A percentile compares a stretch with the other conserved stretches of the same genome.
These are phyloP conservation scores for Brachionus plicatilis DNA, from an alignment of 1,140 invertebrate genomes.

Conservation along the genomic window DNA sequence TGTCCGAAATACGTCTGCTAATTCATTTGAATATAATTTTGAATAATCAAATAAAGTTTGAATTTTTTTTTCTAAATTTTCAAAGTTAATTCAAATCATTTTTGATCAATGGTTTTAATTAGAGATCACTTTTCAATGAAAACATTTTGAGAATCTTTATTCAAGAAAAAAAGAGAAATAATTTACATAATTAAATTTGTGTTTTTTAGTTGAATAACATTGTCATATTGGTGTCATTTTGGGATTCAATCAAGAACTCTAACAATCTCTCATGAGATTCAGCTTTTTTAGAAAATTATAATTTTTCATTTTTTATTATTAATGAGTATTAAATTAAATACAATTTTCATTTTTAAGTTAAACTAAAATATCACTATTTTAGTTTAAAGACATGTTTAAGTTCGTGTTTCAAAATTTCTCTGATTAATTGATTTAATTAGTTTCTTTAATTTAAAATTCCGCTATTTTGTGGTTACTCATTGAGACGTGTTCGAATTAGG, in stretches of 20 bases:
- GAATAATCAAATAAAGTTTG: not conserved
- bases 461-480: not conserved
- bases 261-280: not conserved
- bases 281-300: not conserved
- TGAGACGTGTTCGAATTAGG: no score
- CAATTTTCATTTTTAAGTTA: not conserved
- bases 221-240: not conserved
- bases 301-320: not conserved
- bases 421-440: no score
- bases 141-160: not conserved
- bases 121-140: not conserved
- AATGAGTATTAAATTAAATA: not conserved
- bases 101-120: no score
- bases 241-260: not conserved
- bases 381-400: no score
- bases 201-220: not conserved
- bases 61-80: not conserved
- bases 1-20: not conserved
- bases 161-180: not conserved
- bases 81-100: not conserved
- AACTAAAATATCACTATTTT: not conserved
- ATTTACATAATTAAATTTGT: not conserved
- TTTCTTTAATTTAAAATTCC: not conserved
- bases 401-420: no score
- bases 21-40: not conserved